A percentile compares a stretch with the other conserved stretches of the same genome.
Evolutionary conservation across 2,113 vertebrate genomes (phyloP).

Genomic region (Crypturellus undulatus): DNA sequence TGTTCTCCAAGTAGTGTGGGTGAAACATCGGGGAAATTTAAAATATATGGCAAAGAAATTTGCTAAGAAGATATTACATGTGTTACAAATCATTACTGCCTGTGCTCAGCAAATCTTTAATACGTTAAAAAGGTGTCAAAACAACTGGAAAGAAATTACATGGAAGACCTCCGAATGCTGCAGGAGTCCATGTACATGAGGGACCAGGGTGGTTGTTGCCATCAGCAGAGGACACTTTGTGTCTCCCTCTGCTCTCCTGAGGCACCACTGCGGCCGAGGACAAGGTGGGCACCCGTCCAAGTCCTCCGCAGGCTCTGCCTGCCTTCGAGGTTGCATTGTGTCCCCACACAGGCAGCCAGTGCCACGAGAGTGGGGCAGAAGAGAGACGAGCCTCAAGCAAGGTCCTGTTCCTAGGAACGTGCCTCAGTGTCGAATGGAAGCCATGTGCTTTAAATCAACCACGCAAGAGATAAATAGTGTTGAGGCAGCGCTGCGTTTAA

Average conservation of each 20-base stretch:
- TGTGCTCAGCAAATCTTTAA: conserved; percentile 26
- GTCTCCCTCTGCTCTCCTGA: not conserved
- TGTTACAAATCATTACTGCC: conserved; percentile 46
- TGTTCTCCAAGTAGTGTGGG: conserved; percentile 23
- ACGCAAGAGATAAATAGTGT: not conserved
- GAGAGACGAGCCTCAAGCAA: not conserved
- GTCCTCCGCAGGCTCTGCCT: not conserved
- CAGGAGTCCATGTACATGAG: not conserved
- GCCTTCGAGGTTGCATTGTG: not conserved
- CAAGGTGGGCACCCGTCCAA: not conserved
- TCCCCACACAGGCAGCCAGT: not conserved
- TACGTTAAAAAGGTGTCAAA: conserved; percentile 47
- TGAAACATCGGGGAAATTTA: conserved; percentile 44
- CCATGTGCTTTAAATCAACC: conserved; percentile 1
- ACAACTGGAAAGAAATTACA: conserved; percentile 40
- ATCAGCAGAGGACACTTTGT: not conserved
- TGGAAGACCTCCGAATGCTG: not conserved
- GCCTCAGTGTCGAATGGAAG: conserved; percentile 7
- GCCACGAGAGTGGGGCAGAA: not conserved
- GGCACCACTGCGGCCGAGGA: not conserved
- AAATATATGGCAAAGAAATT: conserved; percentile 43
- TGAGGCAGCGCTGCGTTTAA: not conserved
- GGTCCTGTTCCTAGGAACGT: not conserved
- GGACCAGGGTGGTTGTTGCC: not conserved
- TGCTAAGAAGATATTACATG: conserved; percentile 38